Evolutionary conservation across 2,888 invertebrate species (phyloP), one percentile per base, ranked within the genome.

Genomic region (Protophormia terraenovae): DNA sequence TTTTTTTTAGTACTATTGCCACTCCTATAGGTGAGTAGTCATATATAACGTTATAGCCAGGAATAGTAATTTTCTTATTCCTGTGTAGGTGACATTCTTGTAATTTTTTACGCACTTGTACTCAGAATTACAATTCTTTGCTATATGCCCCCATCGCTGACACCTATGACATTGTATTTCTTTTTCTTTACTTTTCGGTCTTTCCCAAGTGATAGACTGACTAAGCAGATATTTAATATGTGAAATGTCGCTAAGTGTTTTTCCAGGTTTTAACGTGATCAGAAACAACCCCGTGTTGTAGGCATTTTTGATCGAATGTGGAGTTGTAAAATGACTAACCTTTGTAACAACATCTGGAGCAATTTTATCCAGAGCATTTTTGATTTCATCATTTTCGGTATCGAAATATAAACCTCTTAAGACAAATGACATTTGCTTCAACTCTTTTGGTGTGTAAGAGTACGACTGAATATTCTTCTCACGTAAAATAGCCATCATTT

Each of bases 391-490:
- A 8, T 27, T 53, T 12, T 53, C 53, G 14, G 53, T 27, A 14
- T 27, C 53, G 27, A 27, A 27, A 53, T 60, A 10, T 35, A 60
- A 16, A 8, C 12, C n/a, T n/a, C n/a, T n/a, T n/a, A 60, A 4
- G 2, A 60, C 16, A 2, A 60, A 19, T 2, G 32, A 60, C 35
- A 60, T 8, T 60, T 60, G 60, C 29, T 60, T 60, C 7, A 35
- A 16, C 12, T 60, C 60, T 35, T 60, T 60, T 4, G 60, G 35
- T 5, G 71, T 71, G 38, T 19, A 71, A 10, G 71, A 71, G 22
- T 71, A 71, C 7, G 71, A 32, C n/a, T n/a, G n/a, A n/a, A n/a
- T n/a, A 6, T 66, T 16, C 8, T 66, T 38, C 22, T 47, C 66
- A 24, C 64, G 38, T 41, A 64, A 41, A 1, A 24, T 24, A 24